These are phyloP conservation scores for Drosophila ezoana DNA, from an alignment of 2,888 invertebrate genomes.

Conservation along the genomic window DNA sequence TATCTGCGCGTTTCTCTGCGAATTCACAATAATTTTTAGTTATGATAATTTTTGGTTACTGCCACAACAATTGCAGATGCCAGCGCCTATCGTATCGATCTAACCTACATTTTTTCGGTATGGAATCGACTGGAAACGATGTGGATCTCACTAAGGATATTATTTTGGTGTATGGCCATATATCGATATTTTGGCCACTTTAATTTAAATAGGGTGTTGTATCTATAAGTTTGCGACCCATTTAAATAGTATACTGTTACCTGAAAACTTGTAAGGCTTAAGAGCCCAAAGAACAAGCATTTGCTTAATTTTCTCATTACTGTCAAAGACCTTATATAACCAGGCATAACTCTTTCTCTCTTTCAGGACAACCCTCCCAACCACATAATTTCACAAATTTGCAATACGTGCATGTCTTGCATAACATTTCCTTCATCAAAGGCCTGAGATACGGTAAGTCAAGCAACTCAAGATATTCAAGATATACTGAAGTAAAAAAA, in stretches of 20 bases:
- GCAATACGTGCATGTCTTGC: conserved; percentile 76
- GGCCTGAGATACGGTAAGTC: conserved; percentile 23
- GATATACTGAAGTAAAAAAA: conserved; percentile 22
- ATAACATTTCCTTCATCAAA: conserved; percentile 74
- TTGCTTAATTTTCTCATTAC: conserved; percentile 41
- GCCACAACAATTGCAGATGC: conserved; percentile 59
- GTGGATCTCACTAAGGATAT: conserved; percentile 1
- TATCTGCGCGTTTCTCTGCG: conserved; percentile 54
- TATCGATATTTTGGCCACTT: conserved; percentile 6
- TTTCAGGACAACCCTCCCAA: conserved; percentile 45
- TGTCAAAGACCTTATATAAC: conserved; percentile 35
- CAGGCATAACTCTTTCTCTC: conserved; percentile 27
- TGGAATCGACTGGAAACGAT: conserved; percentile 14
- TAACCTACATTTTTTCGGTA: conserved; percentile 50
- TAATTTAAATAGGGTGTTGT: not conserved
- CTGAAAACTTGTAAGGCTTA: not conserved
- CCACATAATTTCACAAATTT: conserved; percentile 62
- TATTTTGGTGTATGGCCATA: conserved; percentile 8
- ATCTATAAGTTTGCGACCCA: no score
- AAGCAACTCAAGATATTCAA: conserved; percentile 40
- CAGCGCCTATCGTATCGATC: conserved; percentile 49
- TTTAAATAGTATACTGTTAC: no score
- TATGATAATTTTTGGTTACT: conserved; percentile 74
- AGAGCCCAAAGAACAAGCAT: not conserved
- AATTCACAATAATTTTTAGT: conserved; percentile 75